phyloP scores from a whole-genome alignment of 2,888 invertebrate species.

The Netelia melanura region DNA sequence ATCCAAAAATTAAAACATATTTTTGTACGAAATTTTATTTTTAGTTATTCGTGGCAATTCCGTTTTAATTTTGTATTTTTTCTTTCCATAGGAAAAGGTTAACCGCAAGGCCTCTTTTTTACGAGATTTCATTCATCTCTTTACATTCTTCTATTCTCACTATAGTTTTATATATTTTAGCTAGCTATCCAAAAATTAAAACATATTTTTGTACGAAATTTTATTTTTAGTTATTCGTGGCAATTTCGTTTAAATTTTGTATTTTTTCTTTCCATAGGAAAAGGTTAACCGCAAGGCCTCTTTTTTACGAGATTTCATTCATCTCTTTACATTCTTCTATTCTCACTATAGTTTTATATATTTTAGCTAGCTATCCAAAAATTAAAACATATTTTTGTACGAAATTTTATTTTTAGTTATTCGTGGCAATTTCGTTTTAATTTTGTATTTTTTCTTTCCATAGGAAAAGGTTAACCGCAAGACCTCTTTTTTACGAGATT shows the following conservation, averaged over 20 bases:
- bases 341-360: background rate
- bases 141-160: background rate
- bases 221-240: background rate
- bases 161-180: background rate
- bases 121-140: slow-evolving; percentile 22
- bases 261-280: background rate
- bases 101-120: slow-evolving; percentile 5
- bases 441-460: no score
- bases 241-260: background rate
- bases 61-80: background rate
- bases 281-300: background rate
- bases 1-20: no score
- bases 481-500: slow-evolving; percentile 20
- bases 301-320: slow-evolving; percentile 28
- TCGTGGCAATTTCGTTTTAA: background rate
- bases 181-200: no score
- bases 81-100: background rate
- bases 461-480: background rate
- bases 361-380: no score
- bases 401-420: background rate
- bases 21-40: no score
- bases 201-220: no score
- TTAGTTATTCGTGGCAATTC: background rate
- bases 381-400: no score
- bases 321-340: slow-evolving; percentile 5